These are phyloP conservation scores for Alviniconcha strummeri DNA, from an alignment of 2,888 invertebrate species.

Conservation along the genomic window DNA sequence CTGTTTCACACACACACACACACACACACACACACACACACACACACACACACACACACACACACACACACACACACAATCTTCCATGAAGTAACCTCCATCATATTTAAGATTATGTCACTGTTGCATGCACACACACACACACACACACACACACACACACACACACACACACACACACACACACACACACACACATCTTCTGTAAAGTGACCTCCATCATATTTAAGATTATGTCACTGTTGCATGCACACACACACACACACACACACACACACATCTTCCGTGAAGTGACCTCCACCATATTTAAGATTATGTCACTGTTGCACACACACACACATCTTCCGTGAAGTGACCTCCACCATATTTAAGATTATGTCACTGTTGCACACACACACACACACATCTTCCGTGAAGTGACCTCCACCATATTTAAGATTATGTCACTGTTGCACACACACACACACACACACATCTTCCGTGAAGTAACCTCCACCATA, in stretches of 20 bases:
- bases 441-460: neutral
- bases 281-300: neutral
- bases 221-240: neutral
- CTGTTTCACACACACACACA: neutral
- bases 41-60: too few species aligned
- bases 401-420: neutral
- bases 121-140: neutral
- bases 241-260: neutral
- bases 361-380: neutral
- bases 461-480: neutral
- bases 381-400: neutral
- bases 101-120: neutral
- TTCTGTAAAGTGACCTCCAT: neutral
- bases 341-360: neutral
- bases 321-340: neutral
- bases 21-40: neutral
- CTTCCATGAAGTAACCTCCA: neutral
- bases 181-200: neutral
- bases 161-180: too few species aligned
- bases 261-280: neutral
- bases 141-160: neutral
- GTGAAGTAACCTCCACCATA: neutral
- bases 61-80: neutral
- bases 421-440: neutral
- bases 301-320: neutral